phyloP scores from a whole-genome alignment of 1,140 invertebrate species.

The Ylistrum balloti region DNA sequence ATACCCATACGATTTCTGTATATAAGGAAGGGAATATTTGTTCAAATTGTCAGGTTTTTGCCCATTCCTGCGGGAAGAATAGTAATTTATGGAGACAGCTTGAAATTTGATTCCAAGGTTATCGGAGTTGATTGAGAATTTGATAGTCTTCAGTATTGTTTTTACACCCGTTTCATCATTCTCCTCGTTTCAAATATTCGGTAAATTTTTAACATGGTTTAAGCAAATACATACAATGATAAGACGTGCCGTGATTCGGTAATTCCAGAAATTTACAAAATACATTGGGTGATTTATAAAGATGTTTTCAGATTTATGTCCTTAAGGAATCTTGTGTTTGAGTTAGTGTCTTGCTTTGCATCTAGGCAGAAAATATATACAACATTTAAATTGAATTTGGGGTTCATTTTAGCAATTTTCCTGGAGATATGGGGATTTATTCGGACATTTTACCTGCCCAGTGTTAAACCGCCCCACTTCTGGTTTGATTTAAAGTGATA shows the following conservation, averaged over 20 bases:
- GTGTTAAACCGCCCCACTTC: neutral
- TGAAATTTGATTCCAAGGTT: neutral
- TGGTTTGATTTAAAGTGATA: neutral
- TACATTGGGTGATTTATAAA: neutral
- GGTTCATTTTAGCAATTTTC: neutral
- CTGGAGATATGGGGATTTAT: slow-evolving; percentile 10
- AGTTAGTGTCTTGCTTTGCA: neutral
- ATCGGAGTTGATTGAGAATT: neutral
- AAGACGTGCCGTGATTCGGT: neutral
- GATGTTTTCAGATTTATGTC: neutral
- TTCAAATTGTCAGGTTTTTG: slow-evolving; percentile 6
- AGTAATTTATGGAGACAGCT: neutral
- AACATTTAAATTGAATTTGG: neutral
- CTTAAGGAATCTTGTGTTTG: neutral
- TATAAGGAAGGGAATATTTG: neutral
- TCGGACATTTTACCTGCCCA: neutral
- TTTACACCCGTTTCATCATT: neutral
- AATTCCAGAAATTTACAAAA: neutral
- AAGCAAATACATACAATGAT: neutral
- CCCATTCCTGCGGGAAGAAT: neutral
- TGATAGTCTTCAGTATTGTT: neutral
- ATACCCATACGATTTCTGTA: neutral
- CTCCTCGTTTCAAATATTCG: neutral
- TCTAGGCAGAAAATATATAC: neutral
- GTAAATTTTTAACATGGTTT: neutral